Evolutionary conservation across 2,888 invertebrate species (phyloP), one percentile per base, ranked within the genome.

Genomic region (Drepana falcataria): DNA sequence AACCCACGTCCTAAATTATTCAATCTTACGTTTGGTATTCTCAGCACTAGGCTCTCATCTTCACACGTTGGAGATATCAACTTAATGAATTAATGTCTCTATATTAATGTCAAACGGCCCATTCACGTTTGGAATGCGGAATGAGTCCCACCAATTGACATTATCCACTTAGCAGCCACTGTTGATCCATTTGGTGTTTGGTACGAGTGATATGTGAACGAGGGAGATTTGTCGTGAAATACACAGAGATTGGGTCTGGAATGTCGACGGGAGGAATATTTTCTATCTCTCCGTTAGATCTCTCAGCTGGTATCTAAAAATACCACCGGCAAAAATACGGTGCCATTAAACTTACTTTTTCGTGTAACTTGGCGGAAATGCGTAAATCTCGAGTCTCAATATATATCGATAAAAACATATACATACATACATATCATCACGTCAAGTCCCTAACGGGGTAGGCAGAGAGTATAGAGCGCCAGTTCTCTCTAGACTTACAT

Each of bases 121-220:
- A 74, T 75, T 66, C 77, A 61, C 68, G 67, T 59, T 52, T 66
- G 88, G 90, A 89, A 90, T 89, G 90, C 90, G 90, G 90, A 90
- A 90, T 87, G 81, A 74, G 77, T 79, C 69, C 69, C 66, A 68
- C 74, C 85, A 83, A 83, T 84, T 83, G 87, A 87, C 83, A 86
- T 88, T 87, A 88, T 87, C 87, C 87, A 86, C 87, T 90, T 88
- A 87, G 73, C 72, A 77, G 79, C 81, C 81, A 76, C 85, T 83
- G 80, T 78, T 77, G 79, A 71, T 77, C 71, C 75, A 73, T 66
- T 73, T 69, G 52, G 58, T 55, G 56, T 60, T 53, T 69, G 78
- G 79, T 65, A 51, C 59, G 77, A 61, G 66, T 57, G 49, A 56
- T n/a, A 58, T 60, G 53, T 47, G 55, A 37, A 41, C 44, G 35